Evolutionary conservation across 2,113 vertebrate species (phyloP).

Genomic region (Dicerorhinus sumatrensis): DNA sequence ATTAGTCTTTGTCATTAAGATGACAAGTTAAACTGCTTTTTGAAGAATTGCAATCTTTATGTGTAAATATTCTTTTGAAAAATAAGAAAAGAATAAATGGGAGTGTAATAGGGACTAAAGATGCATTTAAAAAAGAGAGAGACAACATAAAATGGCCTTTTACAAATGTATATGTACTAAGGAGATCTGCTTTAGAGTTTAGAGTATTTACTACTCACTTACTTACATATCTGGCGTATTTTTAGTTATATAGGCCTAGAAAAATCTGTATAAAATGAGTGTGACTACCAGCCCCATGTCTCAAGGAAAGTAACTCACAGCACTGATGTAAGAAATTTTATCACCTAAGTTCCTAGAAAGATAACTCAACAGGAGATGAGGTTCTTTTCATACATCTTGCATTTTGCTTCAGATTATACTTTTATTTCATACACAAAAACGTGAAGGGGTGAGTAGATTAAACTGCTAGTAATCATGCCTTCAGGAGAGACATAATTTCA

Average conservation of each 20-base stretch:
- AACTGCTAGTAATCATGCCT: conserved; percentile 62
- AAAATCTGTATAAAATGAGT: conserved; percentile 2
- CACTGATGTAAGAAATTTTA: not conserved
- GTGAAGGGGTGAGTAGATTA: conserved; percentile 55
- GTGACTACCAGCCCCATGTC: not conserved
- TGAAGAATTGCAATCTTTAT: not conserved
- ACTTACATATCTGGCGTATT: not conserved
- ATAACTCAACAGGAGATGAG: not conserved
- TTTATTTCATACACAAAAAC: conserved; percentile 66
- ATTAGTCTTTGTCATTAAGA: conserved; percentile 17
- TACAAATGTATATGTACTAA: not conserved
- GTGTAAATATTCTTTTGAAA: conserved; percentile 33
- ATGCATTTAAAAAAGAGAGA: not conserved
- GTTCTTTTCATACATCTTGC: not conserved
- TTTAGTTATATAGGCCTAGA: not conserved
- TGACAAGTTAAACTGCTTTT: not conserved
- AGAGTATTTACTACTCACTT: not conserved
- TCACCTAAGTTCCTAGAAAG: conserved; percentile 13
- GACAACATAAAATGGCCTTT: not conserved
- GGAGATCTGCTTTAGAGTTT: not conserved
- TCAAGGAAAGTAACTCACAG: conserved; percentile 51
- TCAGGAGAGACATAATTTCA: conserved; percentile 58
- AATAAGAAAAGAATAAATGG: not conserved
- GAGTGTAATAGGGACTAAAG: not conserved
- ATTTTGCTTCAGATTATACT: conserved; percentile 45